phyloP scores from a whole-genome alignment of 1,140 invertebrate species.

The Goniozus legneri region DNA sequence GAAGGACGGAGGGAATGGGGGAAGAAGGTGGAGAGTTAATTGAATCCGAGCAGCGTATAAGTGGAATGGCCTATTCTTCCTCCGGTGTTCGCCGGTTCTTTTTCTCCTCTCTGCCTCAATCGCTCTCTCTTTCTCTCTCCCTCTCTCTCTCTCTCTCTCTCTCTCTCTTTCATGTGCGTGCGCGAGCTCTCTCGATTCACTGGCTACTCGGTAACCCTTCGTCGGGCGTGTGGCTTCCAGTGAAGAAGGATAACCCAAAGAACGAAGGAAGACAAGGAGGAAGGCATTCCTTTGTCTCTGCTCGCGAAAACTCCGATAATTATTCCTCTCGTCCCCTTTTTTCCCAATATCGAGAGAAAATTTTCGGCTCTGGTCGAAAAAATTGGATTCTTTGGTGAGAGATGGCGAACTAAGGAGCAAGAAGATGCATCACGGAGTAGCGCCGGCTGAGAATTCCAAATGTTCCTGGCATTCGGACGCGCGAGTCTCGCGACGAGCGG shows the following conservation, averaged over 20 bases:
- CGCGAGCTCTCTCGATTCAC: too few species aligned
- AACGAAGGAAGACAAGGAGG: slow-evolving; percentile 6
- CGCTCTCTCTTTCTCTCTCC: slow-evolving; percentile 21
- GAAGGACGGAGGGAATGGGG: slow-evolving; percentile 35
- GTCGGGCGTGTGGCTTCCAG: not conserved
- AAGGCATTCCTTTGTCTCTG: slow-evolving; percentile 53
- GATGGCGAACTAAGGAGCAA: too few species aligned
- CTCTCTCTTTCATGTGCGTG: too few species aligned
- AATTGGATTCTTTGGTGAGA: too few species aligned
- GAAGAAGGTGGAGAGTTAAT: slow-evolving; percentile 54
- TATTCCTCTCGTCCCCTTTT: too few species aligned
- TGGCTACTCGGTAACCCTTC: too few species aligned
- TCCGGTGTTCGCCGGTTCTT: slow-evolving; percentile 38
- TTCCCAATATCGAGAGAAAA: too few species aligned
- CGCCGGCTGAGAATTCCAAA: too few species aligned
- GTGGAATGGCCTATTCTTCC: slow-evolving; percentile 53
- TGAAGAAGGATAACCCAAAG: slow-evolving; percentile 1
- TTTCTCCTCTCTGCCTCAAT: slow-evolving; percentile 47
- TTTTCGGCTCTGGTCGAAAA: too few species aligned
- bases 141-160: slow-evolving; percentile 16
- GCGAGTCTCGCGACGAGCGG: too few species aligned
- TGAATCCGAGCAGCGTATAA: slow-evolving; percentile 56
- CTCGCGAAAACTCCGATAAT: too few species aligned
- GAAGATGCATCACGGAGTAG: too few species aligned
- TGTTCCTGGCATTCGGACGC: not conserved